Evolutionary conservation across 2,797 vertebrate genomes (phyloP).

Genomic region (Pangasius mekongensis): DNA sequence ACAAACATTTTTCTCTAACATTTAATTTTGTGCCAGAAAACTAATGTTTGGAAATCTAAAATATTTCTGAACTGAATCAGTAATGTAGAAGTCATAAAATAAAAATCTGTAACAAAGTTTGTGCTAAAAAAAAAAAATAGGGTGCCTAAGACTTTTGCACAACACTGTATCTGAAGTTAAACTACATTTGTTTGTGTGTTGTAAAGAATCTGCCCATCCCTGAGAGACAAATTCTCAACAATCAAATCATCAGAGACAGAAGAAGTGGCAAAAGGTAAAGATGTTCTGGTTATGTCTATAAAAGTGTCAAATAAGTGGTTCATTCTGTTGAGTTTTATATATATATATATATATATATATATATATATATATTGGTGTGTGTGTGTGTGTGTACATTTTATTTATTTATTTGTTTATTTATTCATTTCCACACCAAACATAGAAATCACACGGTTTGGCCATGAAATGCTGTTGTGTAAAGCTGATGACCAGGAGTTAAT

Average conservation of each 20-base stretch:
- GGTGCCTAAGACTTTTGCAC: too few relatives aligned
- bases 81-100: too few relatives aligned
- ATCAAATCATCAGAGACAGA: constrained; percentile 62
- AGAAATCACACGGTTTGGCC: constrained; percentile 81
- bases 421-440: constrained; percentile 14
- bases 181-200: constrained; percentile 16
- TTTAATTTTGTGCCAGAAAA: too few relatives aligned
- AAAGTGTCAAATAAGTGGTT: not conserved
- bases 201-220: constrained; percentile 70
- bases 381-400: not conserved
- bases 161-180: not conserved
- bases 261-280: constrained; percentile 67
- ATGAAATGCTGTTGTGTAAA: constrained; percentile 82
- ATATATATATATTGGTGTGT: too few relatives aligned
- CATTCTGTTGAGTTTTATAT: not conserved
- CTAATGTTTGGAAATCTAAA: too few relatives aligned
- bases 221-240: constrained; percentile 55
- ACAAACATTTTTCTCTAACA: too few relatives aligned
- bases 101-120: too few relatives aligned
- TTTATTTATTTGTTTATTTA: not conserved
- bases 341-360: too few relatives aligned
- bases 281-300: not conserved
- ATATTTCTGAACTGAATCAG: too few relatives aligned
- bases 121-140: too few relatives aligned
- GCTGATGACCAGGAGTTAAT: constrained; percentile 79